Conservation (phyloP, 1,140 invertebrate species). For the Drosophila busckii region DNA sequence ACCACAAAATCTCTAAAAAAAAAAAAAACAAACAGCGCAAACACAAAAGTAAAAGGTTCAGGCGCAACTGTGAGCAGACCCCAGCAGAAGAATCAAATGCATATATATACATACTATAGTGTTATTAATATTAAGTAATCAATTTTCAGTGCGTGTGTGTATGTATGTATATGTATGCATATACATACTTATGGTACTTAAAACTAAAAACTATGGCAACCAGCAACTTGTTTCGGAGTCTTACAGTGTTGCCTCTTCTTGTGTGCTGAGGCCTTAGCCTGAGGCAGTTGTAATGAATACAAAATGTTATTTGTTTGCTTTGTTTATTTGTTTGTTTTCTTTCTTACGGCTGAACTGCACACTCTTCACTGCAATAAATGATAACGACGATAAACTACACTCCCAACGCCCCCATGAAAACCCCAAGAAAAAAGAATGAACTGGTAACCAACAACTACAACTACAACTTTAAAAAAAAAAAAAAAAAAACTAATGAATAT, state of each 20-base stretch:
- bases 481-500: slow-evolving; percentile 8
- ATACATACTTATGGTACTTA: too few species aligned
- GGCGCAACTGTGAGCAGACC: slow-evolving; percentile 49
- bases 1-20: neutral
- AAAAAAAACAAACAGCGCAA: neutral
- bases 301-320: slow-evolving; percentile 54
- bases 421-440: slow-evolving; percentile 18
- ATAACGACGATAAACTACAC: slow-evolving; percentile 49
- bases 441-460: slow-evolving; percentile 7
- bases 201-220: too few species aligned
- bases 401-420: slow-evolving; percentile 28
- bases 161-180: slow-evolving; percentile 2
- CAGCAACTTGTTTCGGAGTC: neutral
- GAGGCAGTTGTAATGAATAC: slow-evolving; percentile 51
- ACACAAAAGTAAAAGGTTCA: slow-evolving; percentile 10
- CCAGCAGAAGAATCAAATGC: slow-evolving; percentile 3
- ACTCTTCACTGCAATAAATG: slow-evolving; percentile 58
- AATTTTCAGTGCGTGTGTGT: neutral
- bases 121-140: too few species aligned
- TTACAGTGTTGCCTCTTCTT: slow-evolving; percentile 10
- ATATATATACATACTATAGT: slow-evolving; percentile 5
- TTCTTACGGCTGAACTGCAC: slow-evolving; percentile 59
- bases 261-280: slow-evolving; percentile 18
- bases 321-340: slow-evolving; percentile 52
- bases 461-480: slow-evolving; percentile 5